phyloP scores from a whole-genome alignment of 2,888 invertebrate genomes.

The Apamea sordens region DNA sequence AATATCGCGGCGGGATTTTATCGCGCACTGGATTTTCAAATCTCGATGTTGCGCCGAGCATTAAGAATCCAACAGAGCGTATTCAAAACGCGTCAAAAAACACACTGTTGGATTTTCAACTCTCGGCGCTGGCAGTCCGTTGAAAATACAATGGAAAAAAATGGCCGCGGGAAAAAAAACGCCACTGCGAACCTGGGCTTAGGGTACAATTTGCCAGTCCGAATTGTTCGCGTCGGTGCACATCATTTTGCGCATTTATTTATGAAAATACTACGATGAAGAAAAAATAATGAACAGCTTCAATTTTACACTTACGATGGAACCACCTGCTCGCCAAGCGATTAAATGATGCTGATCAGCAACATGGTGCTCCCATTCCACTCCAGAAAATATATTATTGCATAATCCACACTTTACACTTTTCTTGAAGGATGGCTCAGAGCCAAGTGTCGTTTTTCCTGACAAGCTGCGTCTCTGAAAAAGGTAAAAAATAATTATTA shows the following conservation, averaged over 20 bases:
- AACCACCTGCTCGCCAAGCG: slow-evolving; percentile 72
- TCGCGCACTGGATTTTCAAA: not conserved
- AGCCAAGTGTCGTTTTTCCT: not conserved
- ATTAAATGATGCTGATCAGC: slow-evolving; percentile 71
- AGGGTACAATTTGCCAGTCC: not conserved
- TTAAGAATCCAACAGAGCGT: not conserved
- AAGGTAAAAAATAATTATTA: not conserved
- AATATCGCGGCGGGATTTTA: too few species aligned
- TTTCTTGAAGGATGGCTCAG: slow-evolving; percentile 60
- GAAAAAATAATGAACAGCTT: not conserved
- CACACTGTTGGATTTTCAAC: not conserved
- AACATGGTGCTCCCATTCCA: slow-evolving; percentile 75
- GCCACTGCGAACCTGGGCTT: too few species aligned
- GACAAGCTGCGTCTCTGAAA: slow-evolving; percentile 58
- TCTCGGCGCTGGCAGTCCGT: not conserved
- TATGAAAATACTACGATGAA: not conserved
- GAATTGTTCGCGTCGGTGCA: not conserved
- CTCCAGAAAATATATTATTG: slow-evolving; percentile 62
- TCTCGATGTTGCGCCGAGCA: not conserved
- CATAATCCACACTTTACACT: slow-evolving; percentile 76
- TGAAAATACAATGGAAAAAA: not conserved
- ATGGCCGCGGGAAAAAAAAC: not conserved
- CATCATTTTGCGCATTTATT: not conserved
- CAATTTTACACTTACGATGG: slow-evolving; percentile 71
- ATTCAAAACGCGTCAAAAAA: not conserved